Base-by-base conservation (phyloP, 1,140 invertebrate species). In the Leptopilina clavipes region DNA sequence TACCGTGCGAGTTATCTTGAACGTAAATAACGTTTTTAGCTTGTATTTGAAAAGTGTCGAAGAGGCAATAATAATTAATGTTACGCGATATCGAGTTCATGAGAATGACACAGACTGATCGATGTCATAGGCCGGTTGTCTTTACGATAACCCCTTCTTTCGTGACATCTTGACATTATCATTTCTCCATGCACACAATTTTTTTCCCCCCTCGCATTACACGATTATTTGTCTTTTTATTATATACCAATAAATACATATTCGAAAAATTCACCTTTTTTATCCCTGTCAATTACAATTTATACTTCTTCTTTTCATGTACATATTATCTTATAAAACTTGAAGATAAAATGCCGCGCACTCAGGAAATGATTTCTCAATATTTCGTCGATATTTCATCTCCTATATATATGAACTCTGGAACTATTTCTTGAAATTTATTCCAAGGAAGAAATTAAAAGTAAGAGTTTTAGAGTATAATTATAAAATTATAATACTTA, bases 31-130 rank as follows among this genome's bases (percentile, higher is more conserved):
- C 85, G 81, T 86, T 84, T 83, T 83, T 76, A 75, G 76, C 80
- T 81, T 70, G 72, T 74, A 22, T 74, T 71, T 75, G 81, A 86
- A 85, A 86, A 90, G 87, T 90, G 89, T 90, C 88, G 84, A 87
- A 84, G 83, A 89, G 84, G 88, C 89, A 90, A 90, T 90, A 90
- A 90, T 90, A 90, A 90, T 90, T 89, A 90, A 90, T 90, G 88
- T 89, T 87, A 77, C 81, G 79, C 83, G 89, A 90, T 90, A 89
- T 76, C 74, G 81, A 75, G 84, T 86, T 86, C 86, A 85, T 84
- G 83, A 25, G 76, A 84, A 80, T 85, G 89, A 90, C 88, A 89
- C 84, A 87, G 89, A 90, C 86, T 88, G 89, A 90, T 91, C 84
- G 89, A 90, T 91, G 89, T 91, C 89, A 90, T 90, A 88, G 86